Evolutionary conservation across 2,113 vertebrate genomes (phyloP), one percentile per base, ranked within the genome.

Genomic region (Centropus unirufus): DNA sequence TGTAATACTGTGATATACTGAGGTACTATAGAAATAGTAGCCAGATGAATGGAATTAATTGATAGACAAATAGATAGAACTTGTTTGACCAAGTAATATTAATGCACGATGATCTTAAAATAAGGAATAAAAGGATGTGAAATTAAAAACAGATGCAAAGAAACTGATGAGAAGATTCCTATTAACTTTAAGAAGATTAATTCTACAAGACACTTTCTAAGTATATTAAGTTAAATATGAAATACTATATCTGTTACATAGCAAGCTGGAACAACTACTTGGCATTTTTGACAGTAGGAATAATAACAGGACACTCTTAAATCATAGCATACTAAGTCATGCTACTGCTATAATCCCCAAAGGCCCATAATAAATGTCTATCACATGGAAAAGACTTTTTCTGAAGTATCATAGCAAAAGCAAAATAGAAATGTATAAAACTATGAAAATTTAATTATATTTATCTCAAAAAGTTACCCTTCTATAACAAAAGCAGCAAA

Each of bases 161-260:
- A 94, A 88, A 6, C 8, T 64, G 47, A 70, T 78, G 55, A 85
- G 55, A 95, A 80, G 21, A 81, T 76, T 92, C 5, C 9, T 9
- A 26, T 67, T 90, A 87, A 36, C 26, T 82, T 87, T 73, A 76
- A 87, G n/a, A 22, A 91, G 22, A 78, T 72, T 84, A 70, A 62
- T 21, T 55, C n/a, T 78, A 66, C 18, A 7, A 54, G 40, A 36
- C 20, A 68, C 8, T 13, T 72, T 69, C 39, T 62, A 55, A 61
- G 5, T 61, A 32, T 27, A 26, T 70, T 64, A 75, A 57, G 6
- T 32, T 73, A 62, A 91, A 61, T 59, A 61, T n/a, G 21, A 93
- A 89, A 84, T 64, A 84, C 14, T 2, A 0, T 44, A 23, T 66
- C 18, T 14, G 3, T 34, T 66, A 75, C 0, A 0, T n/a, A 44